Evolutionary conservation across 2,888 invertebrate species (phyloP).

Genomic region (Mamestra brassicae): DNA sequence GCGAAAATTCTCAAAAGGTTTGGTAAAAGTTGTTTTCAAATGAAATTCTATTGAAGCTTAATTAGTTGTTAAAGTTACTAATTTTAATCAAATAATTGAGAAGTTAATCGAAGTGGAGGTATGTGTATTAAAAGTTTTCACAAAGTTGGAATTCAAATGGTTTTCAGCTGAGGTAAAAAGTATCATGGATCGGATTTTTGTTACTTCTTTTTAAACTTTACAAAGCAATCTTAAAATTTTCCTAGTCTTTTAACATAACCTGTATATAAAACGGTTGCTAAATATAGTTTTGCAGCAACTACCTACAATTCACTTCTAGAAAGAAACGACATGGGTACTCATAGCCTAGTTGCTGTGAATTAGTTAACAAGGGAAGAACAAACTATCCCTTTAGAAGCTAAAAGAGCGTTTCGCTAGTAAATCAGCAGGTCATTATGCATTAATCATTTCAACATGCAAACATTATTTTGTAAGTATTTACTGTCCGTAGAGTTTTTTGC

Average conservation of each 20-base stretch:
- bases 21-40: constrained; percentile 42
- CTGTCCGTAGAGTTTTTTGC: no score
- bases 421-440: no score
- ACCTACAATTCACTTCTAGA: no score
- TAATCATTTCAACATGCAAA: no score
- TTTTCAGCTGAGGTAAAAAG: constrained; percentile 7
- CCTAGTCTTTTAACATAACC: no score
- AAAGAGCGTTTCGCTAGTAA: no score
- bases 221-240: not conserved
- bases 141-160: constrained; percentile 9
- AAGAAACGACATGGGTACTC: no score
- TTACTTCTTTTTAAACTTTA: not conserved
- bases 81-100: constrained; percentile 49
- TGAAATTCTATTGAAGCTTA: constrained; percentile 41
- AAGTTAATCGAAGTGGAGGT: constrained; percentile 33
- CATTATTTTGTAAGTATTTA: no score
- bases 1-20: constrained; percentile 29
- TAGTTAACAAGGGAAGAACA: no score
- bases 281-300: no score
- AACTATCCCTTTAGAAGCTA: no score
- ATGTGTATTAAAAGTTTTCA: constrained; percentile 28
- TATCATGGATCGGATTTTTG: not conserved
- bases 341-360: not conserved
- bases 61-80: constrained; percentile 36
- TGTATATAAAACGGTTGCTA: no score